These are phyloP conservation scores for Rotaria sp. DNA, from an alignment of 2,888 invertebrate genomes.

Conservation along the genomic window DNA sequence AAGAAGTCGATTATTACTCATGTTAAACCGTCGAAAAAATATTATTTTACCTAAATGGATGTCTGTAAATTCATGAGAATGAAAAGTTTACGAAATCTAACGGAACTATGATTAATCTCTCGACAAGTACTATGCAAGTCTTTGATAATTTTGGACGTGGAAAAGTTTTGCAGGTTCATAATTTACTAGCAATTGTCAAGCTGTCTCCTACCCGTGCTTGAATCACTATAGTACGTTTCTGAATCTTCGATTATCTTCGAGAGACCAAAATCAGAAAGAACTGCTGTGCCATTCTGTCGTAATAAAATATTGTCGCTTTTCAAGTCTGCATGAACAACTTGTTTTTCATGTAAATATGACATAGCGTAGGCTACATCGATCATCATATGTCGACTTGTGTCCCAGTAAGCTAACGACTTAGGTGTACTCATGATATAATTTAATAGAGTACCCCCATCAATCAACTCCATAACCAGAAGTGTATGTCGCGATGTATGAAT, in stretches of 20 bases:
- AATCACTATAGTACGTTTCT: not conserved
- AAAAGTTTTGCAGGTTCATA: too few relatives aligned
- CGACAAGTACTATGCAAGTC: too few relatives aligned
- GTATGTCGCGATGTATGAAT: not conserved
- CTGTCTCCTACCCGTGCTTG: not conserved
- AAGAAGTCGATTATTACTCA: too few relatives aligned
- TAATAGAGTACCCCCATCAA: not conserved
- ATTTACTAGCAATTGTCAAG: too few relatives aligned
- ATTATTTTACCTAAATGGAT: too few relatives aligned
- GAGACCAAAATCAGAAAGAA: slow-evolving; percentile 24
- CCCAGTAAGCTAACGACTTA: not conserved
- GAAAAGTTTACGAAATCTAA: too few relatives aligned
- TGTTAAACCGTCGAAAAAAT: too few relatives aligned
- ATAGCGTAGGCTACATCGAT: not conserved
- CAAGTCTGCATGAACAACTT: not conserved
- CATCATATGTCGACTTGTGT: not conserved
- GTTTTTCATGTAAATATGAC: not conserved
- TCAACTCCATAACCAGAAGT: not conserved
- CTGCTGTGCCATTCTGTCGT: not conserved
- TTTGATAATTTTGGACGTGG: too few relatives aligned
- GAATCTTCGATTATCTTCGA: not conserved
- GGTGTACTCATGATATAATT: not conserved
- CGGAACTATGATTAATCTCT: too few relatives aligned
- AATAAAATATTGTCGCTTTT: not conserved
- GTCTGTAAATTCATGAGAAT: too few relatives aligned